These are phyloP conservation scores for Aphelocoma coerulescens DNA, from an alignment of 2,113 vertebrate species.

Conservation along the genomic window DNA sequence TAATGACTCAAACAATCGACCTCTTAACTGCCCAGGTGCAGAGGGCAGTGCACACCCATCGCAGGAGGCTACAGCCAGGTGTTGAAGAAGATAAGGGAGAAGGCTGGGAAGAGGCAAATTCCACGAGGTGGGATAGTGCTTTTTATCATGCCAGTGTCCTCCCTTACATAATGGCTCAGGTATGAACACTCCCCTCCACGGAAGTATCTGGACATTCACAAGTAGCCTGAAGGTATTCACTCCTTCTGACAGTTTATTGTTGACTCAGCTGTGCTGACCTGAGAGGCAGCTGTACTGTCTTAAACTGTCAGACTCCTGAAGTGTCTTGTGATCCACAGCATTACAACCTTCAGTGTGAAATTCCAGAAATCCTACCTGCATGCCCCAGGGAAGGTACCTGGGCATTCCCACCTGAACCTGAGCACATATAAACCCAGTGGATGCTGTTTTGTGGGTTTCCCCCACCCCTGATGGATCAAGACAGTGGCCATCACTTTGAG, in stretches of 20 bases:
- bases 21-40: neutral
- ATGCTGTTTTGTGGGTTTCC: neutral
- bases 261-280: neutral
- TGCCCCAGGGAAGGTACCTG: neutral
- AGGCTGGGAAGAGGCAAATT: neutral
- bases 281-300: neutral
- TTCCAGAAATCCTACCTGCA: neutral
- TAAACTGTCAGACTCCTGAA: neutral
- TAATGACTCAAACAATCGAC: neutral
- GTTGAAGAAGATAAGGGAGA: neutral
- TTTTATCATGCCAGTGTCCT: neutral
- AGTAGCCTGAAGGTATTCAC: accelerated
- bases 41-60: neutral
- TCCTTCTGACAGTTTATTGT: neutral
- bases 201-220: neutral
- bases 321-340: neutral
- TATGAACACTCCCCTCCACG: neutral
- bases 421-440: neutral
- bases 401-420: neutral
- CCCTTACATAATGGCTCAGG: neutral
- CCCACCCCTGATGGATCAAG: neutral
- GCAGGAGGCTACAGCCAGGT: neutral
- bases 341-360: neutral
- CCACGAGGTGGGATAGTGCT: neutral
- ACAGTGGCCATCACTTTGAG: neutral